These are phyloP conservation scores for Pachydiplax longipennis DNA, from an alignment of 2,888 invertebrate species.

Conservation along the genomic window DNA sequence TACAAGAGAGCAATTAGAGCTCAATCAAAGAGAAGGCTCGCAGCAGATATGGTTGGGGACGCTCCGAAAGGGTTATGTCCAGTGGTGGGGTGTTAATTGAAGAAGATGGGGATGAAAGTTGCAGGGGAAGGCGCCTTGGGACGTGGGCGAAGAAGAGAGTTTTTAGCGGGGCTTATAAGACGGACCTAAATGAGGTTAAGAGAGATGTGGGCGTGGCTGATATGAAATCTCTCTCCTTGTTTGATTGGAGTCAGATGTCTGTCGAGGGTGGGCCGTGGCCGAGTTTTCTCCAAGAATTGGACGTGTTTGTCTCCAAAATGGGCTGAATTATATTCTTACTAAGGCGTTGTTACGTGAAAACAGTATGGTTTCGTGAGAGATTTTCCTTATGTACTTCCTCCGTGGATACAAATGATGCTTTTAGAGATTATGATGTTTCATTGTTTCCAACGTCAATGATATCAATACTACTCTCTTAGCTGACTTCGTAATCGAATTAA, in stretches of 20 bases:
- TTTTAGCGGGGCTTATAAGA: slow-evolving; percentile 36
- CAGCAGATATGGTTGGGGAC: slow-evolving; percentile 43
- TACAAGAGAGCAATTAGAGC: slow-evolving; percentile 50
- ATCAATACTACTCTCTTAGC: too few species aligned
- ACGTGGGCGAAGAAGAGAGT: slow-evolving; percentile 31
- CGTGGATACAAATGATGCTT: too few species aligned
- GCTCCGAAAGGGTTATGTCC: background rate
- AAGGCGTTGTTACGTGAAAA: too few species aligned
- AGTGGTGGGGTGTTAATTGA: slow-evolving; percentile 48
- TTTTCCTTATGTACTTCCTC: too few species aligned
- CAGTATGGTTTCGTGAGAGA: too few species aligned
- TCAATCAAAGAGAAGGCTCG: slow-evolving; percentile 49
- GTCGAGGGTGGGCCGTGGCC: background rate
- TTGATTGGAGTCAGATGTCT: slow-evolving; percentile 26
- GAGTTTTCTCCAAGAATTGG: background rate
- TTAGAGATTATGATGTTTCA: too few species aligned
- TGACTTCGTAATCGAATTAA: too few species aligned
- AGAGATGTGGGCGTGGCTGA: slow-evolving; percentile 13
- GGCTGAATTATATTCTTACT: background rate
- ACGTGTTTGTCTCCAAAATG: slow-evolving; percentile 3
- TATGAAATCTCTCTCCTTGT: background rate
- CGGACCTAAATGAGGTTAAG: slow-evolving; percentile 41
- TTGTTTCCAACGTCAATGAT: too few species aligned
- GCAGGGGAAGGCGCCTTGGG: slow-evolving; percentile 10
- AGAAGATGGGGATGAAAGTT: slow-evolving; percentile 44